Percentiles rank a stretch among this genome's conserved stretches.
Evolutionary conservation across 2,797 vertebrate species (phyloP).

Genomic region (Falco cherrug): DNA sequence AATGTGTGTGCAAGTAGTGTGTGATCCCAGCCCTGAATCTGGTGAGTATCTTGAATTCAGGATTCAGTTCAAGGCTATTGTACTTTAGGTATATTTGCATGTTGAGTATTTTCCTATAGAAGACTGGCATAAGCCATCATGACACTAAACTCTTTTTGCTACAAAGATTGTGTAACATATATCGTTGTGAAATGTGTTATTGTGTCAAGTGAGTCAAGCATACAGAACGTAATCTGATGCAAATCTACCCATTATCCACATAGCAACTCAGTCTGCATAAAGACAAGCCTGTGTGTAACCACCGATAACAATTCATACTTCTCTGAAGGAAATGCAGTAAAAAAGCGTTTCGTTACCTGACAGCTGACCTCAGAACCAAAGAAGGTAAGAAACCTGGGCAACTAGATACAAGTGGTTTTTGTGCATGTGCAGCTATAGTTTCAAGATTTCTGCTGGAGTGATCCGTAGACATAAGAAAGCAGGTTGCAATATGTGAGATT

Average conservation of each 20-base stretch:
- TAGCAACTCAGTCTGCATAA: neutral
- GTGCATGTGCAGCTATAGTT: neutral
- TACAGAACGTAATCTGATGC: neutral
- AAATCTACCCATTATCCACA: neutral
- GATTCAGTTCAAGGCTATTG: neutral
- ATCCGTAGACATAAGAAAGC: neutral
- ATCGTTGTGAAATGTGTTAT: neutral
- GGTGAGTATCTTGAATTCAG: neutral
- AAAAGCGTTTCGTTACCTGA: fast-evolving
- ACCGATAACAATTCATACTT: neutral
- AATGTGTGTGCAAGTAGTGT: neutral
- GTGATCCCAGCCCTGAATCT: neutral
- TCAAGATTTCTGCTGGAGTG: neutral
- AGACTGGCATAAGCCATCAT: neutral
- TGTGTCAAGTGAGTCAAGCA: neutral
- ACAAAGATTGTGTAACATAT: neutral
- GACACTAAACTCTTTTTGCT: neutral
- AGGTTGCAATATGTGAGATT: neutral
- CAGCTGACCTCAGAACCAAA: neutral
- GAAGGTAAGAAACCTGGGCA: neutral
- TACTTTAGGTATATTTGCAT: neutral
- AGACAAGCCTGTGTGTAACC: neutral
- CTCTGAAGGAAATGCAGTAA: neutral
- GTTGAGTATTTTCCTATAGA: neutral
- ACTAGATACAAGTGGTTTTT: neutral